Evolutionary conservation across 2,888 invertebrate species (phyloP).

Genomic region (Abscondita cerata): DNA sequence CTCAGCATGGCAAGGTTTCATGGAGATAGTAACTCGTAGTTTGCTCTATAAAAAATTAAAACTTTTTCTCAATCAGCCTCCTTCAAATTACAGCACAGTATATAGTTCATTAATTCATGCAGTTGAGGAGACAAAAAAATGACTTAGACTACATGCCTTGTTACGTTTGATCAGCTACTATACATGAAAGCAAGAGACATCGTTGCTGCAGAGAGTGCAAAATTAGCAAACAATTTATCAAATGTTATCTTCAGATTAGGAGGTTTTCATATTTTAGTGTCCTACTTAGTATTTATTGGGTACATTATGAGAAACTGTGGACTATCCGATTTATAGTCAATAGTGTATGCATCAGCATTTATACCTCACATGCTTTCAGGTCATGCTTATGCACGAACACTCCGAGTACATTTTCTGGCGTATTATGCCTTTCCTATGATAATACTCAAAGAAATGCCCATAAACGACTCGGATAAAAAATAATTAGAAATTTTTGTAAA

Average conservation of each 20-base stretch:
- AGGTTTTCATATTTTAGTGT: not conserved
- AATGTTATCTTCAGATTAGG: not conserved
- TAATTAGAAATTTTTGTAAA: too few species aligned
- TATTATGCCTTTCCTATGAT: not conserved
- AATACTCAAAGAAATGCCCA: slow-evolving; percentile 9
- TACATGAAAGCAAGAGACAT: slow-evolving; percentile 2
- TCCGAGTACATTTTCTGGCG: slow-evolving; percentile 5
- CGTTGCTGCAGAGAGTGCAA: not conserved
- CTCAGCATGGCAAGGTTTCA: slow-evolving; percentile 7
- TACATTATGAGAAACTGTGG: not conserved
- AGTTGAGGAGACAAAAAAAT: not conserved
- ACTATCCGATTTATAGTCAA: not conserved
- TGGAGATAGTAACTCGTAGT: not conserved
- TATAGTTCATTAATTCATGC: not conserved
- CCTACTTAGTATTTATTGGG: not conserved
- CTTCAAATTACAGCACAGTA: not conserved
- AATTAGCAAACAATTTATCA: not conserved
- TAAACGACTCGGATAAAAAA: too few species aligned
- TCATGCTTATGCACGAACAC: slow-evolving; percentile 2
- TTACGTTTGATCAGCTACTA: not conserved
- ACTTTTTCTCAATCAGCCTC: too few species aligned
- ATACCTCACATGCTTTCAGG: slow-evolving; percentile 11
- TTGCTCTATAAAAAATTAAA: not conserved
- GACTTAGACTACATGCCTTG: not conserved
- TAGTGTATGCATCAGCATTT: not conserved